Evolutionary conservation across 2,888 invertebrate species (phyloP).

Genomic region (Melinaea marsaeus): DNA sequence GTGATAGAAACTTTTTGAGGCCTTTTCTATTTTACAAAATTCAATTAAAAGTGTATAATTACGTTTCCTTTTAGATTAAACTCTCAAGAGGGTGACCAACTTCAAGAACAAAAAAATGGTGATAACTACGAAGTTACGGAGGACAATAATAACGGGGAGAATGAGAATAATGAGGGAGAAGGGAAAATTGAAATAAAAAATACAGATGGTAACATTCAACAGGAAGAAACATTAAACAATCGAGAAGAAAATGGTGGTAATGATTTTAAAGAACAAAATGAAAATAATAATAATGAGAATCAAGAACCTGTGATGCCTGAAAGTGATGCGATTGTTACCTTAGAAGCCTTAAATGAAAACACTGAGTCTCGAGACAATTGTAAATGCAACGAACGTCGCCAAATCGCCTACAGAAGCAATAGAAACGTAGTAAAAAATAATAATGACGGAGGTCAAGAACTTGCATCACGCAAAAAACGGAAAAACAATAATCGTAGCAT

Average conservation of each 20-base stretch:
- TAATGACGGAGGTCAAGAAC: neutral
- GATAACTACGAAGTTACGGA: conserved; percentile 7
- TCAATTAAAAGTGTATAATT: neutral
- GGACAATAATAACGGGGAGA: conserved; percentile 6
- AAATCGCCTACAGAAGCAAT: neutral
- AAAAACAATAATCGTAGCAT: neutral
- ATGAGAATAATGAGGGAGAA: conserved; percentile 1
- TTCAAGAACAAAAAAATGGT: conserved; percentile 1
- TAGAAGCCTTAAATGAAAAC: neutral
- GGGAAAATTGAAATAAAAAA: conserved; percentile 6
- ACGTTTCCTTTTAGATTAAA: neutral
- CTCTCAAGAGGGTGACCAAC: conserved; percentile 3
- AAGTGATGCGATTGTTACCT: neutral
- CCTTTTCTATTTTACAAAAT: too few species aligned
- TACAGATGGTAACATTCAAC: neutral
- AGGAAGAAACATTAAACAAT: conserved; percentile 3
- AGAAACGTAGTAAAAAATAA: neutral
- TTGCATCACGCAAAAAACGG: neutral
- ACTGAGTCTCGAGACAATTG: neutral
- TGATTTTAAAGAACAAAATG: neutral
- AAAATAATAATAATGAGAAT: conserved; percentile 9
- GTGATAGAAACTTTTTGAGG: too few species aligned
- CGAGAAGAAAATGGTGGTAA: conserved; percentile 7
- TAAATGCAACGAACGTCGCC: neutral
- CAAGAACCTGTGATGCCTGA: neutral